phyloP scores from a whole-genome alignment of 2,797 vertebrate species.

The Benthosema pterotum region DNA sequence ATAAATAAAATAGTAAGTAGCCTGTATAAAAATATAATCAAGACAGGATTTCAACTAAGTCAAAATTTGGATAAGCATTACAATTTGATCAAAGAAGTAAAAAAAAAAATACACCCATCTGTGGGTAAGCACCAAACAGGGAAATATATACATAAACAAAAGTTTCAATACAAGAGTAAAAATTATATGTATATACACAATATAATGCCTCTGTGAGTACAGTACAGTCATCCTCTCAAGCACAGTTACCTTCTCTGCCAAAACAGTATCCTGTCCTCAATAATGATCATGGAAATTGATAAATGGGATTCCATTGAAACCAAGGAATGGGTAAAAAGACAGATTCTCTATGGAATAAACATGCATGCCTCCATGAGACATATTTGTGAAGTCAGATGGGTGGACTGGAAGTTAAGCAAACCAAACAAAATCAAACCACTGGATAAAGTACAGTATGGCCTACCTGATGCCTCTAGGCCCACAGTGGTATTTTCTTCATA shows the following conservation, averaged over 20 bases:
- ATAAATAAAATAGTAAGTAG: conserved; percentile 30
- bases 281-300: conserved; percentile 39
- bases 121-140: conserved; percentile 25
- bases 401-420: too few species aligned
- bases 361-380: background rate
- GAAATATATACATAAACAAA: conserved; percentile 30
- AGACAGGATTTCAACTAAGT: conserved; percentile 24
- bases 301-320: background rate
- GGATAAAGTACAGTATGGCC: too few species aligned
- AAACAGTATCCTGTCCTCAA: conserved; percentile 31
- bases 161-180: too few species aligned
- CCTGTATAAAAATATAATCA: conserved; percentile 44
- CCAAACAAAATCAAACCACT: too few species aligned
- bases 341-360: conserved; percentile 19
- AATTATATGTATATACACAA: background rate
- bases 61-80: conserved; percentile 28
- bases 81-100: conserved; percentile 35
- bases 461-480: too few species aligned
- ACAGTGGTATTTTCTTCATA: too few species aligned
- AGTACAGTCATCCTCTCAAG: conserved; percentile 24
- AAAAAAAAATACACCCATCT: conserved; percentile 54
- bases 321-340: background rate
- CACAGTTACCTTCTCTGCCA: conserved; percentile 16
- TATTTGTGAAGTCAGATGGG: too few species aligned
- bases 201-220: conserved; percentile 9